Evolutionary conservation across 2,888 invertebrate species (phyloP).

Genomic region (Pseudococcus viburni): DNA sequence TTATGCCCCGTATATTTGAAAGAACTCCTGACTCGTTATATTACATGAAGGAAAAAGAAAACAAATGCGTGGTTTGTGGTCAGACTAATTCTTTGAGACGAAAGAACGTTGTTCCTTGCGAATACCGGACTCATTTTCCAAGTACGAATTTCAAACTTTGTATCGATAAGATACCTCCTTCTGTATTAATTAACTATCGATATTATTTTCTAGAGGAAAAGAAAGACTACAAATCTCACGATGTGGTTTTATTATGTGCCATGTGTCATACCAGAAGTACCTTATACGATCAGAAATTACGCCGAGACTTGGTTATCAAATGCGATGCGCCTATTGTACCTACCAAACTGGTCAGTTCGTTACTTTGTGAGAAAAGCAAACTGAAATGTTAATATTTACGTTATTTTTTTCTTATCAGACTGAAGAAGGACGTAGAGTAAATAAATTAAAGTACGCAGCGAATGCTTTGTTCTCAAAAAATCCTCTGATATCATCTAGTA

Average conservation of each 20-base stretch:
- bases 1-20: constrained; percentile 82
- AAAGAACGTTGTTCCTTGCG: constrained; percentile 87
- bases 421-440: constrained; percentile 2
- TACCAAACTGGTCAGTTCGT: background rate
- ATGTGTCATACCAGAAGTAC: constrained; percentile 82
- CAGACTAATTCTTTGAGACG: constrained; percentile 78
- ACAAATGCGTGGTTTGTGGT: constrained; percentile 76
- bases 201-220: constrained; percentile 76
- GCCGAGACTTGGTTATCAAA: constrained; percentile 75
- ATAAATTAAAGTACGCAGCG: constrained; percentile 43
- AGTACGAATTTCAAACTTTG: constrained; percentile 71
- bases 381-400: no score
- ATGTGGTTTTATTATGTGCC: constrained; percentile 82
- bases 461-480: constrained; percentile 26
- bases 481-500: background rate
- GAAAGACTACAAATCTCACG: constrained; percentile 87
- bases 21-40: constrained; percentile 70
- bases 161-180: background rate
- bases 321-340: constrained; percentile 74
- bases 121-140: constrained; percentile 85
- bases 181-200: background rate
- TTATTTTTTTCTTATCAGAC: constrained; percentile 8
- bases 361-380: background rate
- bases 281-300: constrained; percentile 76
- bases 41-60: constrained; percentile 75